Evolutionary conservation across 2,113 vertebrate genomes (phyloP).

Genomic region (Heteronetta atricapilla): DNA sequence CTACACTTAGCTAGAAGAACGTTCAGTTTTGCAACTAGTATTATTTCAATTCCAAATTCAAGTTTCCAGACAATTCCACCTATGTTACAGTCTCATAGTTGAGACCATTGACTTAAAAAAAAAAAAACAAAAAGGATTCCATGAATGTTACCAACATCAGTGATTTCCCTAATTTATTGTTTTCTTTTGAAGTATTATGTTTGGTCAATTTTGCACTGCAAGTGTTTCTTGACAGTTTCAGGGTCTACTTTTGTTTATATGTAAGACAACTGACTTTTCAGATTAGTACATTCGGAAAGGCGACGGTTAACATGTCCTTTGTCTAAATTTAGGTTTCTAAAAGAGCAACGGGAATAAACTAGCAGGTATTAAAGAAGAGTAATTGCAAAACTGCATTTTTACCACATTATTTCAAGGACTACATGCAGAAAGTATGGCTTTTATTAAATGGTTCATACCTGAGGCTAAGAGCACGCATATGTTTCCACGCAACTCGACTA

Average conservation of each 20-base stretch:
- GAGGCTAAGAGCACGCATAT: background rate
- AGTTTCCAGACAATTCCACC: background rate
- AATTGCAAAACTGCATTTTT: background rate
- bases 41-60: background rate
- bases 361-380: fast-evolving
- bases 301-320: too few species aligned
- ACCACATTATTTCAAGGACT: background rate
- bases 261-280: background rate
- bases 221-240: background rate
- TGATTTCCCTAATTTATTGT: background rate
- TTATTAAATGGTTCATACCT: background rate
- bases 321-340: background rate
- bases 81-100: background rate
- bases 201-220: background rate
- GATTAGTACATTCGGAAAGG: background rate
- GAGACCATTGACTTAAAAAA: background rate
- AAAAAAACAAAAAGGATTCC: background rate
- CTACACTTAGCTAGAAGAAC: background rate
- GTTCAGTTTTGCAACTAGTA: background rate
- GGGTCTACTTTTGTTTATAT: background rate
- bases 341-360: background rate
- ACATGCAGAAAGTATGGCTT: background rate
- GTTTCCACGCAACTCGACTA: background rate
- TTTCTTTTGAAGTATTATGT: fast-evolving
- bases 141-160: fast-evolving